phyloP scores from a whole-genome alignment of 2,797 vertebrate genomes.

The Rhodeus uyekii region DNA sequence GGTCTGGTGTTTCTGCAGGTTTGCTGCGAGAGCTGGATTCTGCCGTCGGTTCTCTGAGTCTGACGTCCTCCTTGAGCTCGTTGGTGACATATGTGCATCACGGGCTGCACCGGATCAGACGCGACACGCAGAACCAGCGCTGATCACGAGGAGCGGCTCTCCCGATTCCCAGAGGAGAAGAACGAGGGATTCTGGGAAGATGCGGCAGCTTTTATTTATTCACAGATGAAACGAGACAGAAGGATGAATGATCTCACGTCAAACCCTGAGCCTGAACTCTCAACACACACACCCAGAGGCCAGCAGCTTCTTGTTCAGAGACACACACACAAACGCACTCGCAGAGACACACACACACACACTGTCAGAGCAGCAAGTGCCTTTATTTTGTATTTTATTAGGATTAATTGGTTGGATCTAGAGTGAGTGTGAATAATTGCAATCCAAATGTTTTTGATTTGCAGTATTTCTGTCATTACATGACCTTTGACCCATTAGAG shows the following conservation, averaged over 20 bases:
- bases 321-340: background rate
- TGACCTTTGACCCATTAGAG: background rate
- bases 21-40: constrained; percentile 84
- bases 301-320: background rate
- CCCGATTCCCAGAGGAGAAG: background rate
- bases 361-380: background rate
- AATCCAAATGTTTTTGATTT: background rate
- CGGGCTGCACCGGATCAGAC: constrained; percentile 87
- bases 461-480: background rate
- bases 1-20: constrained; percentile 71
- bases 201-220: no score
- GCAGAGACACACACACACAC: background rate
- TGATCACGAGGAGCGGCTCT: constrained; percentile 53
- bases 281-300: background rate
- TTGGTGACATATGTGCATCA: constrained; percentile 86
- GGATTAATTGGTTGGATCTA: background rate
- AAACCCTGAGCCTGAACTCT: no score
- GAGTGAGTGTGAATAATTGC: background rate
- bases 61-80: constrained; percentile 82
- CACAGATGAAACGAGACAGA: no score
- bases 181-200: background rate
- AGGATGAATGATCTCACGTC: no score
- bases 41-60: constrained; percentile 74
- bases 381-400: background rate
- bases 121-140: constrained; percentile 77